Evolutionary conservation across 2,797 vertebrate species (phyloP).

Genomic region (Bradypus variegatus): DNA sequence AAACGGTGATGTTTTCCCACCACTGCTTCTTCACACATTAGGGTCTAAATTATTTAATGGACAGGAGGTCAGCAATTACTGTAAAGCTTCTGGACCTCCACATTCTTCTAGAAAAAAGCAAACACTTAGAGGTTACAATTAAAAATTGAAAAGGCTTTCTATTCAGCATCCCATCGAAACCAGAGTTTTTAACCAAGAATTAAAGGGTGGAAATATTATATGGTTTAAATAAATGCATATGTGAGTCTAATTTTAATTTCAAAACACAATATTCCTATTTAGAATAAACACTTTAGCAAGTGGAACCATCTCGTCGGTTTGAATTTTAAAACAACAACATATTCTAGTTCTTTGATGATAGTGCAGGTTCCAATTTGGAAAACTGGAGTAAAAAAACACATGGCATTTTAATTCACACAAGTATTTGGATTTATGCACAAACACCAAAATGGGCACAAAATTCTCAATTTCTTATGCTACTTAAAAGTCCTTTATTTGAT

Average conservation of each 20-base stretch:
- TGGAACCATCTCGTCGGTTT: neutral
- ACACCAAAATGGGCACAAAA: rapidly evolving
- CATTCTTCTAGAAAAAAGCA: neutral
- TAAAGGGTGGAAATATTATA: too few species aligned
- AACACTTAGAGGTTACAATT: neutral
- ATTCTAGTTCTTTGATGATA: neutral
- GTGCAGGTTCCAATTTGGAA: neutral
- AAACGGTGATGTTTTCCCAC: rapidly evolving
- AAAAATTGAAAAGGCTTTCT: neutral
- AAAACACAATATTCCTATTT: neutral
- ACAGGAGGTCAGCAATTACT: neutral
- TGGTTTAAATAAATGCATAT: neutral
- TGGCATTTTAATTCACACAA: too few species aligned
- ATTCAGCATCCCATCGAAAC: neutral
- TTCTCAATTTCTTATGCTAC: neutral
- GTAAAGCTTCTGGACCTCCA: neutral
- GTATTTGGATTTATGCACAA: rapidly evolving
- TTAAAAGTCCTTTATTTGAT: neutral
- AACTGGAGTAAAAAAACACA: too few species aligned
- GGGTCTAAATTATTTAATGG: neutral
- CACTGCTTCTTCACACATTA: too few species aligned
- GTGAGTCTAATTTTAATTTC: neutral
- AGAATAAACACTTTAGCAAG: neutral
- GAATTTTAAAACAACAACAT: neutral
- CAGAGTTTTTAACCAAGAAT: too few species aligned